Evolutionary conservation across 2,113 vertebrate species (phyloP), one percentile per base, ranked within the genome.

Genomic region (Damaliscus lunatus): DNA sequence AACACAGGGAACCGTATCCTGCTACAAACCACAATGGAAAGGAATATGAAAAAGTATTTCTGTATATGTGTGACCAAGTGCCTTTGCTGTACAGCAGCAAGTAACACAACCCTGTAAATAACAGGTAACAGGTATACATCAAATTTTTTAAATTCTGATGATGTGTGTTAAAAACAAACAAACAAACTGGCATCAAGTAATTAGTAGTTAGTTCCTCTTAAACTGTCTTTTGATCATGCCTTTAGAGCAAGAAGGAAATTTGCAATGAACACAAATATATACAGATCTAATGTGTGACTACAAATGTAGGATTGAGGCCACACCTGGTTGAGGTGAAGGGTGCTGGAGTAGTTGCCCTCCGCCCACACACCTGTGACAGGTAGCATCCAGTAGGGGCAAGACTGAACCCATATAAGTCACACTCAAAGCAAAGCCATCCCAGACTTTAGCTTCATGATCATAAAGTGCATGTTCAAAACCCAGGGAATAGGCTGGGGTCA

Each of bases 301-400:
- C 50, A 53, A 10, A 25, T 33, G 52, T 52, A 27, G 23, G n/a
- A 21, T 55, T 27, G 91, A n/a, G 55, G 50, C 7, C 74, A n/a
- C 7, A 43, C 0, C 0, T 16, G 43, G 29, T 43, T 43, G 59
- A 67, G 36, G n/a, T 55, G 15, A 21, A 33, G 33, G 31, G 29
- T 7, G 12, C 7, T 23, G 12, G 23, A 57, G 6, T 17, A 43
- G 6, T 6, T 59, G 17, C 6, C 6, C 8, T 1, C 1, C 3
- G 5, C 3, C 1, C 27, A 16, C 19, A 43, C 7, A 78, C 11
- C 85, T 80, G n/a, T 77, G 31, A 33, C 15, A 78, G 43, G 85
- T 4, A 17, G 19, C 4, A 14, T 7, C 82, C 46, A 36, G 40
- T 3, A 88, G 25, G 19, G 55, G 36, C 55, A 50, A 4, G 1